phyloP scores from a whole-genome alignment of 2,888 invertebrate genomes.

The Ichneumoninae sp. region DNA sequence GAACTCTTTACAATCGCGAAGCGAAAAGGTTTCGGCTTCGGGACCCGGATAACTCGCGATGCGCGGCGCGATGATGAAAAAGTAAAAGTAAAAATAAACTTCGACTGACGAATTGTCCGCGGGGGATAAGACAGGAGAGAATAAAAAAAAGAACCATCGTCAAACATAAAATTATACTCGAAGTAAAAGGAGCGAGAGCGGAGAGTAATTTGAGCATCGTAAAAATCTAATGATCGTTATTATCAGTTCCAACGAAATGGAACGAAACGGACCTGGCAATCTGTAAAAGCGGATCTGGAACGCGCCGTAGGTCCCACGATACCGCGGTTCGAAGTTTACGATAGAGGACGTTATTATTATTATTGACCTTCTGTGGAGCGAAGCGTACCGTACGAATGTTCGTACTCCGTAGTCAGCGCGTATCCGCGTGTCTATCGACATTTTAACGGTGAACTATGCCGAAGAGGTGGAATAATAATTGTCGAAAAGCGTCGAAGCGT shows the following conservation, averaged over 20 bases:
- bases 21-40: slow-evolving; percentile 41
- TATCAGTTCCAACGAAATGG: not conserved
- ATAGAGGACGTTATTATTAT: slow-evolving; percentile 10
- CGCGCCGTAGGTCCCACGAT: not conserved
- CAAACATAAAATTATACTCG: not conserved
- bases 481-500: slow-evolving; percentile 46
- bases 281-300: slow-evolving; percentile 8
- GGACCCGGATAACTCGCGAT: not conserved
- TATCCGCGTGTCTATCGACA: slow-evolving; percentile 62
- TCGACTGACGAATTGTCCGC: slow-evolving; percentile 21
- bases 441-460: slow-evolving; percentile 47
- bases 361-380: slow-evolving; percentile 51
- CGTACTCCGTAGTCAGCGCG: slow-evolving; percentile 16
- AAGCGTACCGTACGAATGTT: slow-evolving; percentile 24
- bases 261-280: slow-evolving; percentile 10
- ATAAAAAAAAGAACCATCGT: not conserved
- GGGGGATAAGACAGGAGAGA: slow-evolving; percentile 5
- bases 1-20: slow-evolving; percentile 40
- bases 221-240: not conserved
- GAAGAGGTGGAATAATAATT: slow-evolving; percentile 66
- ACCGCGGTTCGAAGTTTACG: not conserved
- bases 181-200: not conserved
- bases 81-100: slow-evolving; percentile 17
- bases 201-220: not conserved
- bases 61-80: slow-evolving; percentile 16